Base-by-base conservation (phyloP, 2,888 invertebrate genomes). In the Patella ulyssiponensis region DNA sequence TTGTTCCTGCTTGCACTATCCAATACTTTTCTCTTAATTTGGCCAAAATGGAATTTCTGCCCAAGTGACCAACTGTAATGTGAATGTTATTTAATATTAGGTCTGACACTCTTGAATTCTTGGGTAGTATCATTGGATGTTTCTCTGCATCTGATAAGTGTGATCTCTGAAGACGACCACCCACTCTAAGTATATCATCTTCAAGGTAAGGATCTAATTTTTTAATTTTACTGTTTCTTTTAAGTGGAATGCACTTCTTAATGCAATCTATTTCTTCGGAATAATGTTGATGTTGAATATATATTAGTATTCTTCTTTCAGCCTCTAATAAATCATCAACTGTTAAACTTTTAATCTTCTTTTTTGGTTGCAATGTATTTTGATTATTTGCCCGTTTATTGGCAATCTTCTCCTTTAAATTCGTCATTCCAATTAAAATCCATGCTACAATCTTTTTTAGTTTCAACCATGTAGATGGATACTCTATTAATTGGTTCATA, bases 111-210 rank as follows among this genome's bases (percentile, higher is more conserved):
- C 14, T 51, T 17, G 74, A 75, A 2, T 71, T 56, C 12, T 78
- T 74, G 11, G 75, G 74, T 71, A 78, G 27, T 53, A 78, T 27
- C 7, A 75, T 15, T 33, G 64, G 78, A 64, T 78, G 74, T 44
- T 75, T 78, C 9, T 12, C 20, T 20, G 70, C 75, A 70, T 20
- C 23, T 9, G 27, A 17, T 15, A 78, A n/a, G 4, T 23, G 15
- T 1, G 75, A 20, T 4, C 23, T 17, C 5, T 23, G 14, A 3
- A 78, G 33, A 1, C 78, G 58, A 27, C 78, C 71, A 3, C 71
- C 76, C 3, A 71, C 71, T n/a, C 71, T 2, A 15, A 76, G 17
- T 56, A 71, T 7, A 20, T 33, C 76, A 58, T 74, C 44, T 15
- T 17, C 17, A 3, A 64, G 23, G 7, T 58, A 54, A 58, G 74